phyloP scores from a whole-genome alignment of 1,140 invertebrate species.

The Calliopsis andreniformis region DNA sequence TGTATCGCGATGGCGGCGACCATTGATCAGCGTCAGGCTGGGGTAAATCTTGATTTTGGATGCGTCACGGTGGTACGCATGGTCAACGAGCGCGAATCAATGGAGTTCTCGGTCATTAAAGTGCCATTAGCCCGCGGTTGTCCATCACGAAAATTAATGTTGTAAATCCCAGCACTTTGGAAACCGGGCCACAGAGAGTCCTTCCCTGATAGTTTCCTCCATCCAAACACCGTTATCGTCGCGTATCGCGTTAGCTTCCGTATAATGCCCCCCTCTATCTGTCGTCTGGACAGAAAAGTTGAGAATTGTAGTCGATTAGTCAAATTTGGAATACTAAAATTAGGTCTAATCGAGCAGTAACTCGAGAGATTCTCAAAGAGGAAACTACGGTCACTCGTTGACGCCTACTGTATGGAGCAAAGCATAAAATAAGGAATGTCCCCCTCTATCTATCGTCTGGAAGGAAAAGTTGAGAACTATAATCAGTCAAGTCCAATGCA shows the following conservation, averaged over 20 bases:
- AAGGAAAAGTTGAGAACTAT: no score
- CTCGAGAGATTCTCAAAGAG: no score
- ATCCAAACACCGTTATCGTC: background rate
- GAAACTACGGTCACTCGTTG: no score
- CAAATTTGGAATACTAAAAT: no score
- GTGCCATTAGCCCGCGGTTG: conserved; percentile 49
- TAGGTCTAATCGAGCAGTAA: no score
- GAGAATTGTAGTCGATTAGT: no score
- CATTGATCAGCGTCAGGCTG: conserved; percentile 50
- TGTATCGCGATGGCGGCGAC: conserved; percentile 25
- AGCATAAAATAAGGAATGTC: no score
- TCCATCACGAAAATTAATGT: conserved; percentile 60
- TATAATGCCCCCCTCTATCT: no score
- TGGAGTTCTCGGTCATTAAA: conserved; percentile 57
- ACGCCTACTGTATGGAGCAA: no score
- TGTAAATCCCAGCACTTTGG: conserved; percentile 30
- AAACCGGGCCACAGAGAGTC: conserved; percentile 15
- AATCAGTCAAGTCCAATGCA: no score
- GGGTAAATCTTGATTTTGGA: conserved; percentile 58
- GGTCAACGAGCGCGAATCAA: conserved; percentile 45
- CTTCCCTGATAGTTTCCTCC: background rate
- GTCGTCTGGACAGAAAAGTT: no score
- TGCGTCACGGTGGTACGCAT: conserved; percentile 40
- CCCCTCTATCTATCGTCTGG: no score
- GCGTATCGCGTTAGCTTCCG: background rate